Evolutionary conservation across 2,888 invertebrate genomes (phyloP), one percentile per base, ranked within the genome.

Genomic region (Pseudococcus longispinus): DNA sequence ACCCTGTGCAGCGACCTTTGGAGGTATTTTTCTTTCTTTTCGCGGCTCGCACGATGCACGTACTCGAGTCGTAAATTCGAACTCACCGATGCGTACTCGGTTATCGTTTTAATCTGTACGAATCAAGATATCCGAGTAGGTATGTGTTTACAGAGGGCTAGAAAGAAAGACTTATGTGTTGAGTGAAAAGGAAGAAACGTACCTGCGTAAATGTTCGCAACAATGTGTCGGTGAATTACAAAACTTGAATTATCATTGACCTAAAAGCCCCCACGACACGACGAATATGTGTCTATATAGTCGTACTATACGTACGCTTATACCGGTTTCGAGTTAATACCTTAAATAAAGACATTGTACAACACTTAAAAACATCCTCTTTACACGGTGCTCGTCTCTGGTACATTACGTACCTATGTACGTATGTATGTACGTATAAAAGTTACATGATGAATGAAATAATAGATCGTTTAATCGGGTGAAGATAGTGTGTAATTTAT

Each of bases 261-360:
- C 84, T 37, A 74, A 84, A 84, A 84, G 65, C 70, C 84, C 84
- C 37, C 51, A n/a, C 51, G 51, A 46, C n/a, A 51, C n/a, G n/a
- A 51, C 51, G 51, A 51, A 51, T 51, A 46, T 46, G 9, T 15
- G 51, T n/a, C 18, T n/a, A 46, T 46, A 46, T 46, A 46, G 46
- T 46, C 46, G 46, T 15, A 46, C n/a, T n/a, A 55, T 23, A 29
- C 2, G n/a, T 29, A 9, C 37, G 60, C n/a, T 1, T 51, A 51
- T 65, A 55, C 84, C 84, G 84, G 84, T 84, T 84, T 42, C 84
- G 84, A 84, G 84, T 84, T 84, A 84, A 84, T 84, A 84, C 84
- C 46, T 84, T 84, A 84, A 84, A 84, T 84, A 84, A 84, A 84
- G 84, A 84, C 84, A 84, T 84, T 84, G 84, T 84, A 84, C 84